Evolutionary conservation across 2,113 vertebrate genomes (phyloP).

Genomic region (Theristicus caerulescens): DNA sequence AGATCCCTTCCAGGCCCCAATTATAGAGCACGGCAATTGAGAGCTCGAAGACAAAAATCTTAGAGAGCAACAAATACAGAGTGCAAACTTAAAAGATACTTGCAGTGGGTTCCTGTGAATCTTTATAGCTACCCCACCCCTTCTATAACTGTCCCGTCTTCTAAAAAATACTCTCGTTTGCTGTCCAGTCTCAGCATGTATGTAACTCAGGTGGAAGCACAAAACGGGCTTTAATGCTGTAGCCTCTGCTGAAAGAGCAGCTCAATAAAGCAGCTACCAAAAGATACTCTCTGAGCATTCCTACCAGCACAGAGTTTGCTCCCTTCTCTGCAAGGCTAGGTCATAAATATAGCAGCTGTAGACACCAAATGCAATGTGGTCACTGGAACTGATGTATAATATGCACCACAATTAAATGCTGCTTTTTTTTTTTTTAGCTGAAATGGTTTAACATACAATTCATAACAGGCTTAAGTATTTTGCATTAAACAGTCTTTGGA

Average conservation of each 20-base stretch:
- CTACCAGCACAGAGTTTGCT: background rate
- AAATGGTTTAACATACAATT: conserved; percentile 16
- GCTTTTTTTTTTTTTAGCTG: conserved; percentile 1
- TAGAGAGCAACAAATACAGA: background rate
- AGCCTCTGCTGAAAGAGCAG: background rate
- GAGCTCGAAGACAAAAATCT: background rate
- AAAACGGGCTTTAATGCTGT: background rate
- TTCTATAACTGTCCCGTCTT: background rate
- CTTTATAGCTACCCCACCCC: background rate
- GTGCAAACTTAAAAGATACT: background rate
- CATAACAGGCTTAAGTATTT: background rate
- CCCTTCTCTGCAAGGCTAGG: background rate
- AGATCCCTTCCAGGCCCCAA: background rate
- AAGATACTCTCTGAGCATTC: background rate
- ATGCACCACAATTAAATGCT: background rate
- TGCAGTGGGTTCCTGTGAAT: background rate
- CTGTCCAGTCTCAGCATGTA: background rate
- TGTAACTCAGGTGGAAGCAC: background rate
- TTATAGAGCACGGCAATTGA: background rate
- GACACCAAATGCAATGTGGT: background rate
- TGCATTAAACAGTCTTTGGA: background rate
- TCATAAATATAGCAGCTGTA: conserved; percentile 14
- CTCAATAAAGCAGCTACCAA: background rate
- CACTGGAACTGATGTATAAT: background rate
- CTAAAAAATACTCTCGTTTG: background rate